Conservation (phyloP, 2,888 invertebrate genomes). For the Sinohyriopsis cumingii region DNA sequence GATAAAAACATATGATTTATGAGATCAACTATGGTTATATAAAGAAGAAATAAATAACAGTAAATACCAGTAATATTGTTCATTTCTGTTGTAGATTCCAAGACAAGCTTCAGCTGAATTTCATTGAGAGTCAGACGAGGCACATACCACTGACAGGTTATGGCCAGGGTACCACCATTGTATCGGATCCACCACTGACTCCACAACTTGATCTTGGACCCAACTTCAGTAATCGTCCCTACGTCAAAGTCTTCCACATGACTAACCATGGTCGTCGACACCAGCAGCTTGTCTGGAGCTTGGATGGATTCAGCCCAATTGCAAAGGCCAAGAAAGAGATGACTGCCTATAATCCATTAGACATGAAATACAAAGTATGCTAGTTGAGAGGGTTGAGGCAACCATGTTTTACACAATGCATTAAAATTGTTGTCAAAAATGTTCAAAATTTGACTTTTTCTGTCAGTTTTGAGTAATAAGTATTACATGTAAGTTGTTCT, state of each 20-base stretch:
- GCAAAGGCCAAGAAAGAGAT: constrained; percentile 58
- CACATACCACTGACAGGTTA: constrained; percentile 75
- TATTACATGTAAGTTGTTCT: too few species aligned
- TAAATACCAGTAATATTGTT: neutral
- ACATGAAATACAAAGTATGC: constrained; percentile 63
- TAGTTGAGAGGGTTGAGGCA: neutral
- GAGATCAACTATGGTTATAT: neutral
- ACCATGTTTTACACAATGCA: neutral
- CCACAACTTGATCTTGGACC: constrained; percentile 77
- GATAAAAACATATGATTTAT: too few species aligned
- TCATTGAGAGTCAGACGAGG: constrained; percentile 72
- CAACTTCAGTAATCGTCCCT: constrained; percentile 75
- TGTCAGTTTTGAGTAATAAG: too few species aligned
- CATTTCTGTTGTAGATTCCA: constrained; percentile 62
- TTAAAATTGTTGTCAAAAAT: neutral
- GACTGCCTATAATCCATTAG: constrained; percentile 55
- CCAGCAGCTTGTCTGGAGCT: constrained; percentile 71
- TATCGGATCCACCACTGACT: constrained; percentile 77
- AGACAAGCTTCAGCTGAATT: constrained; percentile 69
- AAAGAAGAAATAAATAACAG: neutral
- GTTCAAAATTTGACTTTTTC: too few species aligned
- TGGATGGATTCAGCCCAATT: constrained; percentile 66
- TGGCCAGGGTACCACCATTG: constrained; percentile 80
- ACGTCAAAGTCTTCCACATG: constrained; percentile 63
- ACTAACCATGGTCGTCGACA: constrained; percentile 71